Base-by-base conservation (phyloP, 2,888 invertebrate genomes). In the Cheilosia scutellata region DNA sequence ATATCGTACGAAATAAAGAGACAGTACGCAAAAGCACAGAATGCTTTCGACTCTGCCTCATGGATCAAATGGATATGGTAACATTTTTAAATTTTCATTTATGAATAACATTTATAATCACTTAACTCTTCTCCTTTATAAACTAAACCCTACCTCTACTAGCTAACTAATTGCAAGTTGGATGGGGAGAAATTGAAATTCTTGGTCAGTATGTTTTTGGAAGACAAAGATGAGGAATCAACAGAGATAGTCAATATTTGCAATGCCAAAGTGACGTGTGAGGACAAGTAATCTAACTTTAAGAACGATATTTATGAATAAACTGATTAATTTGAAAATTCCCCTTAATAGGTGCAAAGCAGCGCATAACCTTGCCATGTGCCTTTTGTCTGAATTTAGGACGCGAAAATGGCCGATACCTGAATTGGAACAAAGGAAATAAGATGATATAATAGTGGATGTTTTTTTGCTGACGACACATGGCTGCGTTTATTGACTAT, bases 11-110 rank as follows among this genome's bases (percentile, higher is more conserved):
- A 40, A 90, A 90, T 79, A 87, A 86, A 33, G 87, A 89, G 72
- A 79, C 90, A 4, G 88, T 90, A 4, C 87, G 89, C 16, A 47
- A 84, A 7, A 88, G 83, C 37, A 90, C 90, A 49, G 92, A 91
- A 80, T 92, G 92, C 87, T 89, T 92, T 49, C 89, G 91, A 1
- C 88, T 88, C 2, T 93, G 93, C 84, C 44, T 92, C 60, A 86
- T 91, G 88, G 44, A 88, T 0, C 91, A 91, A 87, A 90, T 91
- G 71, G 89, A 90, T 1, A 51, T 92, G 72, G 91, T 91, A 89
- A 11, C 88, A 40, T 25, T 31, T 40, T 25, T 31, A 13, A 44
- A 55, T n/a, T 16, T 44, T 62, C 27, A 42, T 13, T 7, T 33
- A 0, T 9, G 7, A 33, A 33, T 33, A 7, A 33, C 3, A 33